Evolutionary conservation across 2,888 invertebrate species (phyloP).

Genomic region (Thera britannica): DNA sequence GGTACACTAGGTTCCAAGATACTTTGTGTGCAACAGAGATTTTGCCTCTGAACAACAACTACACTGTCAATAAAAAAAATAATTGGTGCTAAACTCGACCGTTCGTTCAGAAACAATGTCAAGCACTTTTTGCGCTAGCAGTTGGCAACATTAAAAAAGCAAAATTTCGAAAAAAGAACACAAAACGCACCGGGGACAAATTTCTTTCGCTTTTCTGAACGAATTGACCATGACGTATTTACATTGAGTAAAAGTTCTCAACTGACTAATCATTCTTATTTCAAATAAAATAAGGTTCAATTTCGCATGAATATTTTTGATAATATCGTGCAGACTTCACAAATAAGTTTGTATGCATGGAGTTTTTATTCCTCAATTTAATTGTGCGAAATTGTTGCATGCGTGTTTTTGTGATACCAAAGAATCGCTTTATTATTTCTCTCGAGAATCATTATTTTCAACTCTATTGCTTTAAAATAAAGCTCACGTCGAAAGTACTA

Average conservation of each 20-base stretch:
- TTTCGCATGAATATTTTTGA: conserved; percentile 1
- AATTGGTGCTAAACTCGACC: conserved; percentile 76
- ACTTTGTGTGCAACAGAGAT: too few species aligned
- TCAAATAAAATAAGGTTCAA: background rate
- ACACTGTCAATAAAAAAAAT: conserved; percentile 62
- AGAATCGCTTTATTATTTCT: conserved; percentile 16
- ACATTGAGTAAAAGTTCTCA: conserved; percentile 16
- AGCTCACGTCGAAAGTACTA: conserved; percentile 6
- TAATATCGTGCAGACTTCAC: conserved; percentile 11
- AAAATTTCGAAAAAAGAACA: conserved; percentile 50
- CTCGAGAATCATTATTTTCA: background rate
- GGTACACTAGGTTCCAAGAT: too few species aligned
- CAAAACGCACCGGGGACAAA: conserved; percentile 70
- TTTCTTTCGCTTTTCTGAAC: conserved; percentile 77
- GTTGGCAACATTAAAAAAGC: conserved; percentile 60
- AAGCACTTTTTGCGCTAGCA: conserved; percentile 75
- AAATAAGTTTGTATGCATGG: conserved; percentile 49
- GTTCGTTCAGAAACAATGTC: conserved; percentile 72
- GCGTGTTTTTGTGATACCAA: conserved; percentile 62
- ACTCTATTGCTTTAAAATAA: conserved; percentile 13
- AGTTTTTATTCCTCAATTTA: conserved; percentile 74
- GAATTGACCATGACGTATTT: conserved; percentile 41
- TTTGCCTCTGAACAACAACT: conserved; percentile 26
- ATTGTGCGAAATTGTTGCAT: conserved; percentile 78
- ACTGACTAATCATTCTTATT: conserved; percentile 12